Base-by-base conservation (phyloP, 1,140 invertebrate genomes). In the Drosophila murphyi region DNA sequence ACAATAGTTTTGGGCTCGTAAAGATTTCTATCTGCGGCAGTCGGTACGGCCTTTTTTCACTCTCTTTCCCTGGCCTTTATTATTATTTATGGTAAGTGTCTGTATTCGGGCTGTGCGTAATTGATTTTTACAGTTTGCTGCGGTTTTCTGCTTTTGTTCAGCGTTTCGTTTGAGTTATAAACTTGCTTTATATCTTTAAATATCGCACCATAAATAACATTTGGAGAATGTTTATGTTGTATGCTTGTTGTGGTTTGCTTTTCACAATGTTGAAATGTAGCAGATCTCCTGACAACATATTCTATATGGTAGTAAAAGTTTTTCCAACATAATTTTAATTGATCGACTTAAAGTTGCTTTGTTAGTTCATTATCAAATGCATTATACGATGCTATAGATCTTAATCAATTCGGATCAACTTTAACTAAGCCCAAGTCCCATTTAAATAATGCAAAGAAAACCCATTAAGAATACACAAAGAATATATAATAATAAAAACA, bases 41-140 rank as follows among this genome's bases (percentile, higher is more conserved):
- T 37, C 48, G 56, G 28, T 10, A 7, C 60, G 60, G 51, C 31
- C 45, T 56, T 8, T 59, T 50, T 52, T 20, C 48, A 54, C 68
- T 56, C 52, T 69, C 50, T 47, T 50, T 37, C 10, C 8, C 41
- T 77, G 78, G 63, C 73, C 63, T 73, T 82, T 82, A 78, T 86
- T 82, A 78, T 86, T 86, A 76, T 86, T 86, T 86, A 86, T 86
- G 78, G 75, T 85, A 85, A 85, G 65, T 72, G 71, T 51, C 65
- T 81, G 63, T 74, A 3, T 71, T 83, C 63, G 43, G 31, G 12
- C 51, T 31, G 20, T 51, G 34, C 37, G 32, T 87, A 83, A 88
- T 83, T 87, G 83, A 88, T 83, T 87, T 88, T 77, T 80, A 74
- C 65, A 80, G 82, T 78, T 83, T 37, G 10, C 32, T 67, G 54